Evolutionary conservation across 2,113 vertebrate species (phyloP), one percentile per base, ranked within the genome.

Genomic region (Hylia prasina): DNA sequence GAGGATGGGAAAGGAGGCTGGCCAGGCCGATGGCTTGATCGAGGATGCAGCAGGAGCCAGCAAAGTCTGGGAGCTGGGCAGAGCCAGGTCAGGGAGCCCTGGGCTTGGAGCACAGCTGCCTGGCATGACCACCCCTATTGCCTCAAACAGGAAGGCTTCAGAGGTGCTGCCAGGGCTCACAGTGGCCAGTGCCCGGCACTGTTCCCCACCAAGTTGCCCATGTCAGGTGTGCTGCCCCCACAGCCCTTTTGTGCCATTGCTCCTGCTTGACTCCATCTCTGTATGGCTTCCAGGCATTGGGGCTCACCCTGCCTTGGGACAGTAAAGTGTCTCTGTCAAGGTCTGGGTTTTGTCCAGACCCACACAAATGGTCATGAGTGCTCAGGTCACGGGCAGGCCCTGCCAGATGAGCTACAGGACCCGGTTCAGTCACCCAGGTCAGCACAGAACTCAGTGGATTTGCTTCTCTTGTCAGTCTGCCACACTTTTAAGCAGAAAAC

Each of bases 1-100:
- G 96, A 94, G 91, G 93, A 94, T 97, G 95, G 94, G 96, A 96
- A 95, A 89, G 89, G 72, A 94, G 95, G 71, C 76, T n/a, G 68
- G 93, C 82, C 69, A 70, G 89, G 86, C 93, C 23, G 30, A 68
- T 22, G 86, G 89, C 89, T 89, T 71, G 33, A 91, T 91, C 11
- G 2, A 69, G 47, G 90, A 87, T 2, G 27, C 33, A 13, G 87
- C 56, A 4, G 83, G 72, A 82, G 69, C 5, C 15, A 54, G 76
- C 80, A 45, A 10, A 82, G 22, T 19, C 10, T 31, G 60, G 35
- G 78, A 87, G 87, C 65, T 2, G 33, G 87, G 92, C 25, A 71
- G 73, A 68, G 69, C 35, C 2, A 4, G 61, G 53, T 39, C 75
- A 65, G 44, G 48, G 40, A 82, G 58, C 75, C 31, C 18, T 2